phyloP scores from a whole-genome alignment of 2,888 invertebrate genomes.

The Scaptomyza reducta region DNA sequence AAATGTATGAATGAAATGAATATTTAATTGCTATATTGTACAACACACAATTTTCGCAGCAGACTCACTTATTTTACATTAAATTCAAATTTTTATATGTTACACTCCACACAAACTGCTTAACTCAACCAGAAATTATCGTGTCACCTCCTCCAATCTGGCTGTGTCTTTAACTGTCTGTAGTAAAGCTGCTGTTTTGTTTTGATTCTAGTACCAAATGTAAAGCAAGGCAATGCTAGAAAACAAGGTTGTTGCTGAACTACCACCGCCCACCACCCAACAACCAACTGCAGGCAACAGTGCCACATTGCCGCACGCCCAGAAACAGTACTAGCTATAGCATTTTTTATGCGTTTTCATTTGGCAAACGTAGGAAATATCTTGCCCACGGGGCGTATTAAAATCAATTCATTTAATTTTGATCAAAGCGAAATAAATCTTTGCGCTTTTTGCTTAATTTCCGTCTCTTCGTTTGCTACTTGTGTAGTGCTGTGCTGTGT shows the following conservation, averaged over 20 bases:
- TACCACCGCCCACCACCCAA: too few species aligned
- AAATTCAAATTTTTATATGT: constrained; percentile 37
- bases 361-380: constrained; percentile 74
- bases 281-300: neutral
- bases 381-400: constrained; percentile 80
- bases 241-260: constrained; percentile 46
- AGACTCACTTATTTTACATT: constrained; percentile 7
- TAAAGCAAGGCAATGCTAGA: constrained; percentile 34
- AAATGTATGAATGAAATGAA: neutral
- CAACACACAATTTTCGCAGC: neutral
- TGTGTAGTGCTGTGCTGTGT: constrained; percentile 7
- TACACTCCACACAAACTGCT: constrained; percentile 34
- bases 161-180: neutral
- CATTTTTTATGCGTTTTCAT: constrained; percentile 78
- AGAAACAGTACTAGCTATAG: constrained; percentile 7
- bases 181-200: constrained; percentile 44
- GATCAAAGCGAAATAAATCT: constrained; percentile 79
- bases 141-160: constrained; percentile 37
- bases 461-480: constrained; percentile 55
- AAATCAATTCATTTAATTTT: constrained; percentile 80
- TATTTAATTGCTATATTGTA: neutral
- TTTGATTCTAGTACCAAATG: too few species aligned
- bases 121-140: constrained; percentile 62
- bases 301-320: constrained; percentile 22
- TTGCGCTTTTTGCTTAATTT: constrained; percentile 79